Evolutionary conservation across 2,797 vertebrate genomes (phyloP), one percentile per base, ranked within the genome.

Genomic region (Alectoris magna): DNA sequence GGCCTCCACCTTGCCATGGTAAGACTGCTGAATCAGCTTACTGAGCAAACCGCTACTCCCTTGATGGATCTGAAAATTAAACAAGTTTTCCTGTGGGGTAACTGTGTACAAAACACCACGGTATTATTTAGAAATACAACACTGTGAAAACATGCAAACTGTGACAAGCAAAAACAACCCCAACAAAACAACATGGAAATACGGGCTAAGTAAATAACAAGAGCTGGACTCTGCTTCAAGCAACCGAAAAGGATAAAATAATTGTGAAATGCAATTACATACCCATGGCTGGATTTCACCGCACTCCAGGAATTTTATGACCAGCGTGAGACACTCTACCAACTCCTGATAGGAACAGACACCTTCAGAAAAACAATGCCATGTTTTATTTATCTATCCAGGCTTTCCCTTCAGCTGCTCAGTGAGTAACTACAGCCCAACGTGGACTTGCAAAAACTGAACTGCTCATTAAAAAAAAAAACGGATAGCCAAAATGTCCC

Each of bases 281-380:
- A 99, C 99, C 99, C 99, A 99, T 1, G 99, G 99, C 97, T 99
- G 99, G 92, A 99, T 97, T 82, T 98, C 98, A 29, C 98, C 98
- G 51, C 49, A 87, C 94, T 98, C 97, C 56, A 99, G 96, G 87
- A 98, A 98, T 88, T 98, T 98, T 67, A 98, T 97, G 73, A 99
- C 96, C 96, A 99, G 79, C 14, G 98, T 98, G 84, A 99, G 97
- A 91, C 99, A 99, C 64, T 98, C 98, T 87, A 97, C 96, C 85
- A 99, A 93, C 91, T 99, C 99, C 95, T 99, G 98, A 96, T 98
- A 99, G 24, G 98, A 99, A 76, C 97, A 97, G 69, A 99, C 98
- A 96, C 98, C 99, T 99, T 88, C 14, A 87, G 87, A 92, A 91
- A 77, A 46, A 64, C 7, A 55, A 85, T 38, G 19, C 36, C 69